Base-by-base conservation (phyloP, 2,113 vertebrate genomes). In the Perca flavescens region DNA sequence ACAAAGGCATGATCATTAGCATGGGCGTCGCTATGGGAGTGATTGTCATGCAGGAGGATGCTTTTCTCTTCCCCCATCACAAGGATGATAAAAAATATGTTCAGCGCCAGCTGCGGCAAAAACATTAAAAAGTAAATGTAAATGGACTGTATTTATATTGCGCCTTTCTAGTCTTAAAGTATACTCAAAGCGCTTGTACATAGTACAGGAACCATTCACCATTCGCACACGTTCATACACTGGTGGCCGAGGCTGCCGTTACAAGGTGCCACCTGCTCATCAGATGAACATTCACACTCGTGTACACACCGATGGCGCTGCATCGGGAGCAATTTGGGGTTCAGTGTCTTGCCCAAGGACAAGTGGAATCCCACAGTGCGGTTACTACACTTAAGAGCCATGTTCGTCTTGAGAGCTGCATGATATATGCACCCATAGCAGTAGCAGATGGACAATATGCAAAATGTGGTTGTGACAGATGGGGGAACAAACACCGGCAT, bases 381-480 rank as follows among this genome's bases (percentile, higher is more conserved):
- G 43, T 81, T 81, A 6, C 4, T 56, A 22, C 53, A 15, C 36
- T 40, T 67, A 1, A 71, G 63, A 31, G 67, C 22, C 7, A 4
- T 21, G 53, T 22, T 72, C 21, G 72, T 58, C n/a, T 36, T 56
- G 15, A 74, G 65, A 11, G 72, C 65, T 25, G 77, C 40, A 3
- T 3, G 31, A 62, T 76, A 57, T 43, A 68, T 58, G 85, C 66
- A 46, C 47, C 66, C 66, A n/a, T 68, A 68, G 67, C 77, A 77
- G 56, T 1, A 84, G 62, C 80, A 84, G 72, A 80, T 77, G 63
- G 54, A 13, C 72, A 63, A 28, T 9, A 69, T 7, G 54, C 77
- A 84, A 19, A 58, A 60, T 21, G 22, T 10, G 16, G 40, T n/a
- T 11, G 73, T 60, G 28, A 65, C 49, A 64, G 17, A 58, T 21